Evolutionary conservation across 2,888 invertebrate genomes (phyloP).

Genomic region (Pyrrhia umbra): DNA sequence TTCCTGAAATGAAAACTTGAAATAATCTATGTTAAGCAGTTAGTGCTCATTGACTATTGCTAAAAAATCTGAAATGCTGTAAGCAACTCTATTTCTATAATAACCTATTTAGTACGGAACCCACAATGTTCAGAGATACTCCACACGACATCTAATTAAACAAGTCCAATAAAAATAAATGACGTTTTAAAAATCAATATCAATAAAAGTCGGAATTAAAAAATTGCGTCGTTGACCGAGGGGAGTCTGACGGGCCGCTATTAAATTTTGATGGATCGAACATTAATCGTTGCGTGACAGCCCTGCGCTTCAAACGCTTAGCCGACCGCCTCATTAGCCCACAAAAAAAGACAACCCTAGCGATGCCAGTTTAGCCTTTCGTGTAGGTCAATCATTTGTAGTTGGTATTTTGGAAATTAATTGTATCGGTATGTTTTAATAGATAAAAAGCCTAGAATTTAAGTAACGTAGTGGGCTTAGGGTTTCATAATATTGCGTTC

Average conservation of each 20-base stretch:
- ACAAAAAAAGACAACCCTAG: constrained; percentile 63
- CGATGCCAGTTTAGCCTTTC: constrained; percentile 34
- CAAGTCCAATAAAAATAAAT: constrained; percentile 52
- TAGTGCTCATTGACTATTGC: background rate
- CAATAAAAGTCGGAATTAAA: constrained; percentile 64
- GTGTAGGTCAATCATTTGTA: constrained; percentile 22
- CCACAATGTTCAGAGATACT: constrained; percentile 14
- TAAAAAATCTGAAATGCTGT: no score
- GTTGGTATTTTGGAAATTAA: constrained; percentile 2
- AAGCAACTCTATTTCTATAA: no score
- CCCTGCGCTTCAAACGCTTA: constrained; percentile 74
- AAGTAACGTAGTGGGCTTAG: background rate
- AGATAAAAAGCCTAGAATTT: background rate
- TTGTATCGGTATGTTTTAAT: background rate
- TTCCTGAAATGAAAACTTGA: background rate
- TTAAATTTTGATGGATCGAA: constrained; percentile 79
- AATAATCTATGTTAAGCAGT: background rate
- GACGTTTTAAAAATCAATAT: constrained; percentile 63
- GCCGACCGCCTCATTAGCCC: constrained; percentile 73
- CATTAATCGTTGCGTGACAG: constrained; percentile 73
- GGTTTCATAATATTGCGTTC: no score
- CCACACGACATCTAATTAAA: constrained; percentile 44
- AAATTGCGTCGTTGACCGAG: constrained; percentile 54
- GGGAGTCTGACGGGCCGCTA: constrained; percentile 61
- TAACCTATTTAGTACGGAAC: constrained; percentile 1